phyloP scores from a whole-genome alignment of 2,888 invertebrate genomes.

The Mayetiola destructor region DNA sequence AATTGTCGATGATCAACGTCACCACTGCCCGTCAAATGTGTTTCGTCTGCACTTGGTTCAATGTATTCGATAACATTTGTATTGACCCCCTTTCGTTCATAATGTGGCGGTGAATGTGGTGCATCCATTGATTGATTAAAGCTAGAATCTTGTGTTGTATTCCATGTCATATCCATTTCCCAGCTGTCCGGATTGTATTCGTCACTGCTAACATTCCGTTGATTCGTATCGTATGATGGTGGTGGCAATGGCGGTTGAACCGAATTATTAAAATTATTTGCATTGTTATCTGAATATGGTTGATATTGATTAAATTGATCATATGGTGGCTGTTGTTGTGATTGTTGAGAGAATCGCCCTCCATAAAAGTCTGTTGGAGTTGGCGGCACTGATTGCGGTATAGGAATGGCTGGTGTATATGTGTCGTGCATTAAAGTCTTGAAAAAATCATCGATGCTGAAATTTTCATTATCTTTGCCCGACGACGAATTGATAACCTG shows the following conservation, averaged over 20 bases:
- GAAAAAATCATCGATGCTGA: conserved; percentile 35
- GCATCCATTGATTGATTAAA: conserved; percentile 38
- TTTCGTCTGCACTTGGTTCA: conserved; percentile 30
- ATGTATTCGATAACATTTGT: conserved; percentile 45
- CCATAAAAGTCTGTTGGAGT: not conserved
- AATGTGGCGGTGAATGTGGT: conserved; percentile 51
- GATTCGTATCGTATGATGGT: too few species aligned
- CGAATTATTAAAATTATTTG: conserved; percentile 2
- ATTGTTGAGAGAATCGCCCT: not conserved
- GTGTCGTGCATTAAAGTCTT: conserved; percentile 29
- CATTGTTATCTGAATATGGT: not conserved
- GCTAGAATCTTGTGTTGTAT: conserved; percentile 17
- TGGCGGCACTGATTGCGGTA: conserved; percentile 5
- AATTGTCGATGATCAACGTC: conserved; percentile 49
- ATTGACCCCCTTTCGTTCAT: conserved; percentile 43
- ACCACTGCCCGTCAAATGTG: conserved; percentile 21
- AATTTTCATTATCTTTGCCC: conserved; percentile 35
- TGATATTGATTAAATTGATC: not conserved
- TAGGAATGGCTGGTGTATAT: not conserved
- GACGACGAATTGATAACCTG: conserved; percentile 42
- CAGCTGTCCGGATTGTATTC: conserved; percentile 35
- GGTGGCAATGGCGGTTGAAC: conserved; percentile 25
- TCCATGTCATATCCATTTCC: conserved; percentile 37
- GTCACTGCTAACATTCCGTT: conserved; percentile 24
- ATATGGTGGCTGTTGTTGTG: conserved; percentile 22